These are phyloP conservation scores for Physocephala rufipes DNA, from an alignment of 2,888 invertebrate species.

Conservation along the genomic window DNA sequence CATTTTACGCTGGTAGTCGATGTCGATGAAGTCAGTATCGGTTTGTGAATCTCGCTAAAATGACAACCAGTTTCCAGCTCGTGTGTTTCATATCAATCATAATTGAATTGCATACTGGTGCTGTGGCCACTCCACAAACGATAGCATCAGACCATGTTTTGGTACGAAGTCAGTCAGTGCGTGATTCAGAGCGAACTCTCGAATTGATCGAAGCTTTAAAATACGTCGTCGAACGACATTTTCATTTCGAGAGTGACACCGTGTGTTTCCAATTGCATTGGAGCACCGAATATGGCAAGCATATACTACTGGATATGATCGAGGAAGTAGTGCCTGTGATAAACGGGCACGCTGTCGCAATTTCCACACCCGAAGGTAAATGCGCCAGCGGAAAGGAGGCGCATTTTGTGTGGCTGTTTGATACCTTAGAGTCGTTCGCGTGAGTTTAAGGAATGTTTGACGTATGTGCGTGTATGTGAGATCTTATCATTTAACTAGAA, in stretches of 20 bases:
- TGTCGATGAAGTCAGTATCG: background rate
- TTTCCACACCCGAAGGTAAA: background rate
- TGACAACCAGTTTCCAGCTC: background rate
- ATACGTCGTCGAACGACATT: constrained; percentile 7
- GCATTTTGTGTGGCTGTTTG: constrained; percentile 16
- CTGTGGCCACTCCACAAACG: background rate
- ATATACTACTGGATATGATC: background rate
- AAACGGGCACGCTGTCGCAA: background rate
- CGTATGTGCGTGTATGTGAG: background rate
- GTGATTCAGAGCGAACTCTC: too few relatives aligned
- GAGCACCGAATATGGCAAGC: constrained; percentile 1
- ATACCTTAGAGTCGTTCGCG: constrained; percentile 13
- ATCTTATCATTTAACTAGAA: background rate
- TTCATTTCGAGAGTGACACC: background rate
- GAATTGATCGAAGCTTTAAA: constrained; percentile 4
- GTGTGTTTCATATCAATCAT: background rate
- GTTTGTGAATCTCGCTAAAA: background rate
- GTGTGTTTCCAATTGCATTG: background rate
- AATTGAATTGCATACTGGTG: background rate
- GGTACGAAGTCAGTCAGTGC: too few relatives aligned
- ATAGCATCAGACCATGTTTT: background rate
- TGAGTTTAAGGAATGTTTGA: background rate
- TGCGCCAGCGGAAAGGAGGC: background rate
- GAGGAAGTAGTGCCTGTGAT: background rate
- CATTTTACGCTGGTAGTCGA: background rate